These are phyloP conservation scores for Capreolus pygargus DNA, from an alignment of 2,113 vertebrate genomes.

Conservation along the genomic window DNA sequence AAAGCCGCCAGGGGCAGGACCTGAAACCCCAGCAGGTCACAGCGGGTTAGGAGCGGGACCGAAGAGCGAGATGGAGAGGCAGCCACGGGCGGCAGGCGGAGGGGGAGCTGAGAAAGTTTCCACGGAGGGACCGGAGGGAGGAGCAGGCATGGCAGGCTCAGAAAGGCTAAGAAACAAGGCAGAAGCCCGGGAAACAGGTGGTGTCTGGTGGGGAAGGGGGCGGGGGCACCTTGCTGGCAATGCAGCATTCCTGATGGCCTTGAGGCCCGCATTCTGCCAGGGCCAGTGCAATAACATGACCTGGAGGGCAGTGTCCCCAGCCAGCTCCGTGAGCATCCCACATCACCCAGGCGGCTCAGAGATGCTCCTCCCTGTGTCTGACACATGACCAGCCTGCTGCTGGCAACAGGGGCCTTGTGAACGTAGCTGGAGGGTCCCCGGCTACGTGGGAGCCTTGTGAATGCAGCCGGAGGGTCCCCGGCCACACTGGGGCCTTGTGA, in stretches of 20 bases:
- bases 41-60: fast-evolving
- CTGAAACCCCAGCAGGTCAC: neutral
- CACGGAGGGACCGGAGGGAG: too few species aligned
- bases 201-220: fast-evolving
- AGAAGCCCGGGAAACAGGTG: fast-evolving
- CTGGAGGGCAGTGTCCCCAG: fast-evolving
- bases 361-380: too few species aligned
- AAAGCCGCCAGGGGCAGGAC: neutral
- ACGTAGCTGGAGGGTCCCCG: too few species aligned
- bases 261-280: neutral
- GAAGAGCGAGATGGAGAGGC: neutral
- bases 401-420: neutral
- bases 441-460: fast-evolving
- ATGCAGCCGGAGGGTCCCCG: fast-evolving
- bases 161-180: neutral
- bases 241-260: neutral
- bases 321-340: neutral
- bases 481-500: fast-evolving
- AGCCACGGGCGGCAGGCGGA: neutral
- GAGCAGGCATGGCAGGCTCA: neutral
- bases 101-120: too few species aligned
- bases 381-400: neutral
- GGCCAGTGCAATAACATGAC: fast-evolving
- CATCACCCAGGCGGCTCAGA: fast-evolving
- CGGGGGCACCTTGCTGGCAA: neutral